A percentile compares a stretch with the other conserved stretches of the same genome.
These are phyloP conservation scores for Amphiprion percula DNA, from an alignment of 2,113 vertebrate genomes.

Conservation along the genomic window DNA sequence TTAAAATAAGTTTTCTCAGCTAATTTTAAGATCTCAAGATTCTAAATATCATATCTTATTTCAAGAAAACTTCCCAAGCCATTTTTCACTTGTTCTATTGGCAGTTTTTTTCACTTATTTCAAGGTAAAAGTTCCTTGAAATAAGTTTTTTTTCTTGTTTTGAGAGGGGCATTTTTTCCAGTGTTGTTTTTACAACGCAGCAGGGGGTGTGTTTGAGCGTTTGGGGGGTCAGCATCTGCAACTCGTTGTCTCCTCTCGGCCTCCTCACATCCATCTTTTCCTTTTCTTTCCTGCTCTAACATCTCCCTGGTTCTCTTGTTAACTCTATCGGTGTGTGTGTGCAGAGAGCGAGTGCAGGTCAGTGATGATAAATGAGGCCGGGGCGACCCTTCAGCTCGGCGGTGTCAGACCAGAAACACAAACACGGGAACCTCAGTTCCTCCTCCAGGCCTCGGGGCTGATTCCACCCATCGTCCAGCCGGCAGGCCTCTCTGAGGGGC, in stretches of 20 bases:
- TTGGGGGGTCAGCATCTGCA: conserved; percentile 47
- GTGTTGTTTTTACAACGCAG: conserved; percentile 43
- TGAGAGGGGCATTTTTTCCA: too few relatives aligned
- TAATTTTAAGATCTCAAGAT: too few relatives aligned
- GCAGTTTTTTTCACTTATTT: too few relatives aligned
- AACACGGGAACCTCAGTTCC: conserved; percentile 28
- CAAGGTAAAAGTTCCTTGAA: too few relatives aligned
- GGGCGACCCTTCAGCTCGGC: conserved; percentile 23
- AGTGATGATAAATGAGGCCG: conserved; percentile 62
- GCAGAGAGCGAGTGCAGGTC: conserved; percentile 47
- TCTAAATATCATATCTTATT: too few relatives aligned
- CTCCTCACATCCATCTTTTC: conserved; percentile 42
- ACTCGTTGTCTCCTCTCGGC: conserved; percentile 50
- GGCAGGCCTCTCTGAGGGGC: conserved; percentile 43
- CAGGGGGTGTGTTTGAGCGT: conserved; percentile 13
- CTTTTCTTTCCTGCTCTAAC: conserved; percentile 17
- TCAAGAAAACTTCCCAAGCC: too few relatives aligned
- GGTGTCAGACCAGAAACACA: conserved; percentile 34
- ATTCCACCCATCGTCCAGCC: conserved; percentile 43
- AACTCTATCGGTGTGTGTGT: not conserved
- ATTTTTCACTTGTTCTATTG: too few relatives aligned
- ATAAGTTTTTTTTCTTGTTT: too few relatives aligned
- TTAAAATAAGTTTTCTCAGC: too few relatives aligned
- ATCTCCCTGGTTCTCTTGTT: conserved; percentile 1
- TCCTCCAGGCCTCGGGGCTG: conserved; percentile 17